These are phyloP conservation scores for Lamprologus lemairii DNA, from an alignment of 2,113 vertebrate genomes.

Conservation along the genomic window DNA sequence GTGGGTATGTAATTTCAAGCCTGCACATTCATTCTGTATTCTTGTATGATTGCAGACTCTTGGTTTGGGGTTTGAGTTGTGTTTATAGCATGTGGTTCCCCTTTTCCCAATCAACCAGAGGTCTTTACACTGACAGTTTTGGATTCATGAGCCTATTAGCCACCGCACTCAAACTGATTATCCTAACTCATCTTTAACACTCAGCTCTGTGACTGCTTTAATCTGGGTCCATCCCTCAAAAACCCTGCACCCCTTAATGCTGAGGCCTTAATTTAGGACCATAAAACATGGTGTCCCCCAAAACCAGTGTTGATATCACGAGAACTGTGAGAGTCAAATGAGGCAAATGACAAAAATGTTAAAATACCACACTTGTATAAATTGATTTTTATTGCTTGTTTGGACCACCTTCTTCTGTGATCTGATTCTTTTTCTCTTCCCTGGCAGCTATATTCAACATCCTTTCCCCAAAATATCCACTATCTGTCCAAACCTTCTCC, in stretches of 20 bases:
- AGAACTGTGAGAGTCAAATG: background rate
- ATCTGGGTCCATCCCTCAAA: slow-evolving; percentile 14
- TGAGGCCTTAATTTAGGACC: background rate
- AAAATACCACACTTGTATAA: background rate
- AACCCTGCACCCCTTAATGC: background rate
- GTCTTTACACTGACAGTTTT: background rate
- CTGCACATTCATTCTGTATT: background rate
- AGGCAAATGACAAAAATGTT: background rate
- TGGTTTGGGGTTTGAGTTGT: background rate
- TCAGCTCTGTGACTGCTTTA: background rate
- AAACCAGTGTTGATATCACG: background rate
- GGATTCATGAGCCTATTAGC: background rate
- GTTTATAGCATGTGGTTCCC: background rate
- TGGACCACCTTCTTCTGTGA: background rate
- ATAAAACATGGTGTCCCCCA: background rate
- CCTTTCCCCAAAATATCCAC: background rate
- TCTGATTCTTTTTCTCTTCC: background rate
- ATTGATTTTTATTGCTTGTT: background rate
- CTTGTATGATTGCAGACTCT: background rate
- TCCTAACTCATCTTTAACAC: slow-evolving; percentile 13
- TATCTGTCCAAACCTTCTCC: background rate
- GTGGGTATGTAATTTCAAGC: background rate
- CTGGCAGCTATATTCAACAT: background rate
- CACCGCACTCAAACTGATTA: background rate
- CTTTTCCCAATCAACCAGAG: background rate